phyloP scores from a whole-genome alignment of 1,140 invertebrate genomes.

The Drosophila punjabiensis region DNA sequence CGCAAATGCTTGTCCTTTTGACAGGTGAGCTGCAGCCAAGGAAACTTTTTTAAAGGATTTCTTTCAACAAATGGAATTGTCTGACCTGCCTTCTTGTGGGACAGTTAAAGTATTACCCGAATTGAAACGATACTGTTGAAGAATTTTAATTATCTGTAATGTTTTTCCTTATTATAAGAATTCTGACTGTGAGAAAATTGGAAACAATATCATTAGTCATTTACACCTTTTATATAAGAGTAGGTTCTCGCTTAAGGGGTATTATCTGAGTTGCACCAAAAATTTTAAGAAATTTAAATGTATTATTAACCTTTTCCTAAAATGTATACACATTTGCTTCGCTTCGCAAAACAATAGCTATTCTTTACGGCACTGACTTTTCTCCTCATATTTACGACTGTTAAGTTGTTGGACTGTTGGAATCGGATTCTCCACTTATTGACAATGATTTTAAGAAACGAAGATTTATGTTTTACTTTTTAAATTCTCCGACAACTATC shows the following conservation, averaged over 20 bases:
- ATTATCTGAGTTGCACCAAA: neutral
- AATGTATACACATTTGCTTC: neutral
- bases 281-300: neutral
- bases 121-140: constrained; percentile 17
- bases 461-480: no score
- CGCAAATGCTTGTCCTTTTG: constrained; percentile 69
- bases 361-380: no score
- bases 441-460: no score
- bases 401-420: no score
- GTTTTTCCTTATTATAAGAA: neutral
- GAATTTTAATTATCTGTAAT: constrained; percentile 31
- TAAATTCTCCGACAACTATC: no score
- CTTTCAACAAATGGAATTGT: constrained; percentile 31
- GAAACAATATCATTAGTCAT: constrained; percentile 13
- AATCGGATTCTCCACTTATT: no score
- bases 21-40: constrained; percentile 49
- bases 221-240: neutral
- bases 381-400: no score
- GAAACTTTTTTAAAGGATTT: constrained; percentile 46
- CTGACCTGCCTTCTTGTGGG: neutral
- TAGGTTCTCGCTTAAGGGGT: neutral
- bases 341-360: no score
- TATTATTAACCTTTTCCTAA: no score
- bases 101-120: constrained; percentile 5
- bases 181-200: neutral